A percentile compares a stretch with the other conserved stretches of the same genome.
These are phyloP conservation scores for Drosophila watanabei DNA, from an alignment of 1,140 invertebrate species.

Conservation along the genomic window DNA sequence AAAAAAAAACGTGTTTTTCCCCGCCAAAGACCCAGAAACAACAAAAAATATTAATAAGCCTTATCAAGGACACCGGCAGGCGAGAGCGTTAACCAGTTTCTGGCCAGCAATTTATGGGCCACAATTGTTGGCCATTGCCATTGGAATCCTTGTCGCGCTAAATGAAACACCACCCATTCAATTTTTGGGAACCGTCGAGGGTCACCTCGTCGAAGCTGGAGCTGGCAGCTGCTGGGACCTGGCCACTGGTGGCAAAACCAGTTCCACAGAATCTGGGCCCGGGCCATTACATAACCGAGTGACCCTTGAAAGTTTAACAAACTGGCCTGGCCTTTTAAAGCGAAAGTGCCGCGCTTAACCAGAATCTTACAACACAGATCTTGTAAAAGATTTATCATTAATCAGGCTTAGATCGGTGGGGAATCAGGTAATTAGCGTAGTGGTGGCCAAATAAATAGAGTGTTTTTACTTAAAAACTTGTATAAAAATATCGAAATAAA, in stretches of 20 bases:
- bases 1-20: constrained; percentile 69
- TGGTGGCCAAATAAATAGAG: not conserved
- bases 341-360: constrained; percentile 45
- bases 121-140: constrained; percentile 79
- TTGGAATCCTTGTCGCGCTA: constrained; percentile 73
- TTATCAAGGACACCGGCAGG: constrained; percentile 70
- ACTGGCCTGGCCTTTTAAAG: constrained; percentile 56
- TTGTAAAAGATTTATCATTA: constrained; percentile 25
- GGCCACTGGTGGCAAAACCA: constrained; percentile 51
- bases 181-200: constrained; percentile 58
- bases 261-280: constrained; percentile 66
- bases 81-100: constrained; percentile 68
- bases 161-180: constrained; percentile 41
- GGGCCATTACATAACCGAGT: constrained; percentile 68
- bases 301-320: constrained; percentile 66
- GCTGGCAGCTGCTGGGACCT: constrained; percentile 14
- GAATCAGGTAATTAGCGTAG: not conserved
- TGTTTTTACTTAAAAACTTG: too few species aligned
- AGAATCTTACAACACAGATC: constrained; percentile 42
- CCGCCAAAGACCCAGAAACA: constrained; percentile 27
- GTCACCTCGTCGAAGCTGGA: constrained; percentile 43
- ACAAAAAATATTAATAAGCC: constrained; percentile 71
- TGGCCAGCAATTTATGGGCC: constrained; percentile 65
- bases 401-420: constrained; percentile 21
- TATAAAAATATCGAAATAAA: too few species aligned